These are phyloP conservation scores for Rhamnusium bicolor DNA, from an alignment of 2,888 invertebrate species.

Conservation along the genomic window DNA sequence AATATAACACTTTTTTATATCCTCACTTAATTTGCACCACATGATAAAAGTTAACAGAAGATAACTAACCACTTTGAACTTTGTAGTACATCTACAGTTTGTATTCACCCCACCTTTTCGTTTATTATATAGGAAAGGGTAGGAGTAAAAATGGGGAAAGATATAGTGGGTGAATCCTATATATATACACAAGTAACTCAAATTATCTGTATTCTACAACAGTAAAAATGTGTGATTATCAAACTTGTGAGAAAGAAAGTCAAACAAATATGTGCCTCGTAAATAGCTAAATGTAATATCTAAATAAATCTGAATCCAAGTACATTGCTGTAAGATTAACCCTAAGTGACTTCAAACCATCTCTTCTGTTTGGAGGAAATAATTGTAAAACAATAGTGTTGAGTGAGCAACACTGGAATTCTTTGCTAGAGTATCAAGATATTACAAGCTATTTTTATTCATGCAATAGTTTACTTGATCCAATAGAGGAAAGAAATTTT, in stretches of 20 bases:
- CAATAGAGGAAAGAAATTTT: too few relatives aligned
- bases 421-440: too few relatives aligned
- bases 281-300: neutral
- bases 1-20: conserved; percentile 7
- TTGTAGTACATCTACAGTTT: neutral
- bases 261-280: neutral
- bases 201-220: neutral
- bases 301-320: conserved; percentile 9
- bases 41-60: conserved; percentile 3
- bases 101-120: neutral
- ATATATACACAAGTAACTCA: too few relatives aligned
- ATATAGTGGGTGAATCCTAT: neutral
- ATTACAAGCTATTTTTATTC: too few relatives aligned
- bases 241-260: neutral
- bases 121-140: neutral
- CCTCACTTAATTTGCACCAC: neutral
- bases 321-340: neutral
- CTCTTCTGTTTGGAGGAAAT: conserved; percentile 16
- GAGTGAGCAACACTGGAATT: too few relatives aligned
- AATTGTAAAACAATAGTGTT: conserved; percentile 4
- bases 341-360: neutral
- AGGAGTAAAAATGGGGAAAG: neutral
- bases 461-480: too few relatives aligned
- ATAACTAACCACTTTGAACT: neutral
- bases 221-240: conserved; percentile 15